Conservation (phyloP, 2,113 vertebrate genomes). For the Dendropsophus ebraccatus region DNA sequence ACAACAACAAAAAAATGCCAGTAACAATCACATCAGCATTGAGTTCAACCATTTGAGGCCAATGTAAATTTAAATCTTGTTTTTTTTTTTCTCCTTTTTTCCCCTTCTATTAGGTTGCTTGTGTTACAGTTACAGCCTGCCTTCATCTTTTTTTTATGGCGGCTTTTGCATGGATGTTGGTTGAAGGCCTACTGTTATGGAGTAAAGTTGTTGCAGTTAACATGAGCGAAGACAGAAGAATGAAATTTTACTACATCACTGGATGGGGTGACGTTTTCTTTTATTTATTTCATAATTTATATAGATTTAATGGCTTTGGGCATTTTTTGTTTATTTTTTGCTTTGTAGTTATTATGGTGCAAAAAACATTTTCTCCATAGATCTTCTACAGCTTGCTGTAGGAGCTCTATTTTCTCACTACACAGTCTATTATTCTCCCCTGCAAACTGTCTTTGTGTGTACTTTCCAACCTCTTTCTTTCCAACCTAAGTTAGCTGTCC, state of each 20-base stretch:
- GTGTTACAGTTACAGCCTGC: slow-evolving; percentile 78
- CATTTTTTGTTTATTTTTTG: too few species aligned
- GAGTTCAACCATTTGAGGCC: too few species aligned
- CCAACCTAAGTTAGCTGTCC: too few species aligned
- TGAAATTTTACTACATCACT: slow-evolving; percentile 82
- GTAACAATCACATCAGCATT: too few species aligned
- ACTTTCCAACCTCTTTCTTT: too few species aligned
- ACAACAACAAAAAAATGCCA: too few species aligned
- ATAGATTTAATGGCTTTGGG: too few species aligned
- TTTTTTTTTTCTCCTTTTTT: neutral
- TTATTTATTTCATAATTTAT: neutral
- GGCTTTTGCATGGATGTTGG: slow-evolving; percentile 93
- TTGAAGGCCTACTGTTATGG: slow-evolving; percentile 90
- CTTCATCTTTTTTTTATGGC: slow-evolving; percentile 91
- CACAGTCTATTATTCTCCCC: too few species aligned
- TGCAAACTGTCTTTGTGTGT: too few species aligned
- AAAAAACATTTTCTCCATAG: neutral
- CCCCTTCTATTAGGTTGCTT: slow-evolving; percentile 72
- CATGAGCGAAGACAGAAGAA: slow-evolving; percentile 82
- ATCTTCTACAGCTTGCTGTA: neutral
- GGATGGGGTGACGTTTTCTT: slow-evolving; percentile 82
- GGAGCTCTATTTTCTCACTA: too few species aligned
- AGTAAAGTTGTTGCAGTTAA: slow-evolving; percentile 91
- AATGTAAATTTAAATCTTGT: neutral
- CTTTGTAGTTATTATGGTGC: too few species aligned